These are phyloP conservation scores for Micropoecilia bifurca DNA, from an alignment of 2,797 vertebrate genomes.

Conservation along the genomic window DNA sequence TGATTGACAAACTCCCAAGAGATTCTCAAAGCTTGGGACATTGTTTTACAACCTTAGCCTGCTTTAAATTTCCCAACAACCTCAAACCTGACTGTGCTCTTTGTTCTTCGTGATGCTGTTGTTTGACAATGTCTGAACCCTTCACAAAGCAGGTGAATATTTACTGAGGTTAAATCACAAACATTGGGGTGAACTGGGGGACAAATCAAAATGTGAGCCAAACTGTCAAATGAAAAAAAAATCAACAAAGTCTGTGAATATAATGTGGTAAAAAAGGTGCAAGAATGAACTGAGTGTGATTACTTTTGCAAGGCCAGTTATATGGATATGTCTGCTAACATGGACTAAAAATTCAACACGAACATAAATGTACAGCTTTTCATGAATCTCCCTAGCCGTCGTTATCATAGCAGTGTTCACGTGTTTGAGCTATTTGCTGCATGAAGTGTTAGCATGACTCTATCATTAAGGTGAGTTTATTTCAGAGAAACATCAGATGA, in stretches of 20 bases:
- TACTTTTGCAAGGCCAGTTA: neutral
- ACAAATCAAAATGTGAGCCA: neutral
- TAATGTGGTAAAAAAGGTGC: neutral
- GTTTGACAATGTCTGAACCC: neutral
- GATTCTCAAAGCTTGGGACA: neutral
- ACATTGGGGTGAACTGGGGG: neutral
- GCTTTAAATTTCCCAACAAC: neutral
- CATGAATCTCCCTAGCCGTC: neutral
- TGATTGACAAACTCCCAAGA: neutral
- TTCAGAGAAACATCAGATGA: conserved; percentile 40
- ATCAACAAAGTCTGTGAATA: neutral
- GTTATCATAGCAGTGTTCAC: conserved; percentile 7
- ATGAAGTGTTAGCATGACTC: conserved; percentile 28
- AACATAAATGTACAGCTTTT: conserved; percentile 2
- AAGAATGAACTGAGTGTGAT: neutral
- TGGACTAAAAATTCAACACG: neutral
- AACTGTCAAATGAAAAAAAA: neutral
- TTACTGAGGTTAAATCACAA: neutral
- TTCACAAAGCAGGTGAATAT: neutral
- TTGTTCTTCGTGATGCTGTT: neutral
- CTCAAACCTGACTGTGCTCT: neutral
- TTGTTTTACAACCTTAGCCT: neutral
- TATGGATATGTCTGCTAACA: conserved; percentile 16
- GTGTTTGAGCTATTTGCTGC: conserved; percentile 16
- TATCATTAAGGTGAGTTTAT: conserved; percentile 36